Evolutionary conservation across 2,113 vertebrate species (phyloP), one percentile per base, ranked within the genome.

Genomic region (Engystomops pustulosus): DNA sequence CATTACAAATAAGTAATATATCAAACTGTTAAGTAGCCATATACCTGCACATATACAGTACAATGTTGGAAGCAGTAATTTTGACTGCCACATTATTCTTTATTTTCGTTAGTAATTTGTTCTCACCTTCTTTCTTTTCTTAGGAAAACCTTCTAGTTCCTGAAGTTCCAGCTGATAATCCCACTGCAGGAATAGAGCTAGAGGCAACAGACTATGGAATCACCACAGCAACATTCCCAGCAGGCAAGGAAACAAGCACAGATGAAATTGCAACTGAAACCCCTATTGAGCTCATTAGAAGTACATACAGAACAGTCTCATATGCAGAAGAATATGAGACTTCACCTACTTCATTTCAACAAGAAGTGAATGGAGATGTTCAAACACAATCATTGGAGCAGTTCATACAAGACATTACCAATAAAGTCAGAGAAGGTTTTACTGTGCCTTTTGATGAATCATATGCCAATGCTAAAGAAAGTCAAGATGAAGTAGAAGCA

Each of bases 401-500:
- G 15, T 55, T 41, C 3, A 23, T 27, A 41, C 23, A 32, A 65
- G 58, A 77, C 11, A 36, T 53, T 51, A 23, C 38, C 60, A 84
- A 49, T 53, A 38, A 17, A 4, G n/a, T 77, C 18, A 45, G 23
- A 44, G 72, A 41, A 78, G 72, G 32, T 51, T 68, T 53, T 41
- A 69, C 72, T 5, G 82, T 84, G 82, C 82, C 82, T 84, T 84
- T 77, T 23, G 47, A 49, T 84, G 32, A 15, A 7, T n/a, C 44
- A 36, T 15, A 78, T 68, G 58, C 60, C 60, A 84, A 78, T 51
- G 27, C 0, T 82, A 58, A 76, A 27, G 30, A 30, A 27, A 41
- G 20, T 78, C 23, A 23, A 17, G 30, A 81, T 58, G 68, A 72
- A 55, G 14, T 71, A 71, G 49, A 81, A 71, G 14, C 34, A 34